These are phyloP conservation scores for Aphelenchoides fujianensis DNA, from an alignment of 1,140 invertebrate species.

Conservation along the genomic window DNA sequence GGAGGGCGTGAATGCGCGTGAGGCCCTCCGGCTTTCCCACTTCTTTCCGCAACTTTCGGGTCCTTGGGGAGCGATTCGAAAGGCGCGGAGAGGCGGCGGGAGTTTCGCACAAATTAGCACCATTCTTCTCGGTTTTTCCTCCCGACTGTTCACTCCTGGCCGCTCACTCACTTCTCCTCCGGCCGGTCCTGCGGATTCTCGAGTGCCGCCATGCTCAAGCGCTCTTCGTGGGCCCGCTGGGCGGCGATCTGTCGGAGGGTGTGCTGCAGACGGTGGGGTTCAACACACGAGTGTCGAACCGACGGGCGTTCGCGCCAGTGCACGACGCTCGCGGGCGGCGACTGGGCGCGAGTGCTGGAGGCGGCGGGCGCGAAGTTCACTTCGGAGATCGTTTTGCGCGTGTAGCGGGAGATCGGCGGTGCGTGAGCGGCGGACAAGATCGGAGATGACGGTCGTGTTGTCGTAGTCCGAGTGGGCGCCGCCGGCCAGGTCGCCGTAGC, in stretches of 20 bases:
- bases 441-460: conserved; percentile 2
- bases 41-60: not conserved
- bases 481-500: not conserved
- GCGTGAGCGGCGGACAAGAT: not conserved
- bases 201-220: not conserved
- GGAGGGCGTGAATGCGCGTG: not conserved
- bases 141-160: too few relatives aligned
- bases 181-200: not conserved
- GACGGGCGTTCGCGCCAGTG: not conserved
- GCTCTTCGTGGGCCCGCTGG: not conserved
- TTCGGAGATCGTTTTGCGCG: conserved; percentile 1
- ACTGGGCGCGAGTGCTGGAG: not conserved
- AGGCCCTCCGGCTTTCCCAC: too few relatives aligned
- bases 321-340: not conserved
- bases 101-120: not conserved
- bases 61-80: not conserved
- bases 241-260: not conserved
- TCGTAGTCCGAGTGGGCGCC: not conserved
- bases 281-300: not conserved
- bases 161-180: conserved; percentile 4
- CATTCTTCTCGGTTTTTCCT: not conserved
- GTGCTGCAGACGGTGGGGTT: not conserved
- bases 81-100: not conserved
- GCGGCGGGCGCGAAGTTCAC: not conserved
- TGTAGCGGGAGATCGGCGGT: not conserved